Conservation (phyloP, 2,797 vertebrate genomes). For the Epinephelus awoara region DNA sequence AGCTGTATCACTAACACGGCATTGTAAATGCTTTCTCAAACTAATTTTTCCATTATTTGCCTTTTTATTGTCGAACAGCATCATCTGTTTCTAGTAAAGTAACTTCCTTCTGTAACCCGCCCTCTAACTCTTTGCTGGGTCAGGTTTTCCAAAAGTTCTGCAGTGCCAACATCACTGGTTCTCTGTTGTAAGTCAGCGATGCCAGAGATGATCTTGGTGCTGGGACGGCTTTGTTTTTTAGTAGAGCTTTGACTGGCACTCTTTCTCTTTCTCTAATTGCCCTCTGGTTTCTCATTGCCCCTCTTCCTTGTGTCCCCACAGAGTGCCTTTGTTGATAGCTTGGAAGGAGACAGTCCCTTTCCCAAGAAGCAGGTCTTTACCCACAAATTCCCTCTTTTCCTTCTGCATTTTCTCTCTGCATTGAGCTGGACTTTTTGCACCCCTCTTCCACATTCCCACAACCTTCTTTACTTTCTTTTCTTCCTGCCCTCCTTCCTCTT, state of each 20-base stretch:
- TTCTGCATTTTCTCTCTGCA: slow-evolving; percentile 84
- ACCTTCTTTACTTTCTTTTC: slow-evolving; percentile 12
- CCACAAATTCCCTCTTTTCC: slow-evolving; percentile 76
- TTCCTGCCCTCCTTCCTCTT: not conserved
- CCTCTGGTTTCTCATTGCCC: slow-evolving; percentile 80
- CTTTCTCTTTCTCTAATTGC: slow-evolving; percentile 54
- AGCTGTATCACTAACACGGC: slow-evolving; percentile 23
- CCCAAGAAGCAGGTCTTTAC: slow-evolving; percentile 91
- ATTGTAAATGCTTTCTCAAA: slow-evolving; percentile 21
- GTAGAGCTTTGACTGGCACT: slow-evolving; percentile 30
- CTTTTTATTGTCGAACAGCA: slow-evolving; percentile 16
- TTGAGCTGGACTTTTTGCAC: slow-evolving; percentile 79
- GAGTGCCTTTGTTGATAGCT: slow-evolving; percentile 93
- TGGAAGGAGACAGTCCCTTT: slow-evolving; percentile 92
- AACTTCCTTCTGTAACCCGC: slow-evolving; percentile 30
- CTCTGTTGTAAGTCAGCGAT: slow-evolving; percentile 61
- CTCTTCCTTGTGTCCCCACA: slow-evolving; percentile 90
- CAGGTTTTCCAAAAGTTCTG: slow-evolving; percentile 44
- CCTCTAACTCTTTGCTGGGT: slow-evolving; percentile 50
- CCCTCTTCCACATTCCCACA: slow-evolving; percentile 55
- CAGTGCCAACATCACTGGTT: slow-evolving; percentile 56
- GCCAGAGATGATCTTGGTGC: slow-evolving; percentile 63
- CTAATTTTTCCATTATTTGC: slow-evolving; percentile 22
- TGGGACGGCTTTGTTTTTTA: slow-evolving; percentile 22
- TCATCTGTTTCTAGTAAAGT: slow-evolving; percentile 25